Evolutionary conservation across 2,888 invertebrate genomes (phyloP).

Genomic region (Nemapogon koenigi): DNA sequence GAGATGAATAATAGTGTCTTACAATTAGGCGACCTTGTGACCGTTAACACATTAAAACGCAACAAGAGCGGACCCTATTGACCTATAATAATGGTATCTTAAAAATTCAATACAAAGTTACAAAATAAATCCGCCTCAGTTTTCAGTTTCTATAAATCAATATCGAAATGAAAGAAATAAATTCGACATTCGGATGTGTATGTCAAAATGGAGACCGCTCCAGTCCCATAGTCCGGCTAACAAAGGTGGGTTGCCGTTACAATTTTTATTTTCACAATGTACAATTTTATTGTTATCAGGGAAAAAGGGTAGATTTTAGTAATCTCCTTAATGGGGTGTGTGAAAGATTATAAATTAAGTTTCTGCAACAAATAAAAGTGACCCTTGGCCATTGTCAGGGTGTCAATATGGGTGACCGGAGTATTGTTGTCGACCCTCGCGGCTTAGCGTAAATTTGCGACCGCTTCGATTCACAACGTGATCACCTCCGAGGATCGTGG

Average conservation of each 20-base stretch:
- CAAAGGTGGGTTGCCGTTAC: conserved; percentile 32
- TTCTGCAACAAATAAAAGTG: conserved; percentile 65
- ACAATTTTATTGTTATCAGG: conserved; percentile 55
- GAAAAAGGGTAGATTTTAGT: conserved; percentile 62
- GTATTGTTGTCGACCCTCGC: conserved; percentile 51
- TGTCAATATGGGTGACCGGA: conserved; percentile 64
- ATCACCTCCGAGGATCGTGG: conserved; percentile 29
- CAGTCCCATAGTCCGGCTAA: too few species aligned
- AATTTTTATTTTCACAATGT: conserved; percentile 36
- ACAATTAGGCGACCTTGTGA: conserved; percentile 42
- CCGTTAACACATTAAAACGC: conserved; percentile 40
- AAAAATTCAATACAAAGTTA: conserved; percentile 21
- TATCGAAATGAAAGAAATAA: conserved; percentile 35
- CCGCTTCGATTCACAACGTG: conserved; percentile 43
- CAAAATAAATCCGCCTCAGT: conserved; percentile 28
- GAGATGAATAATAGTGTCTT: too few species aligned
- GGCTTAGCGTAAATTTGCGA: conserved; percentile 56
- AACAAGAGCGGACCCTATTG: conserved; percentile 42
- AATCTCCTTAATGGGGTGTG: conserved; percentile 65
- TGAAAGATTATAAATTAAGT: conserved; percentile 67
- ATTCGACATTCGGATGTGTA: conserved; percentile 47
- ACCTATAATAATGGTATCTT: conserved; percentile 50
- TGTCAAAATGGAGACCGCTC: conserved; percentile 41
- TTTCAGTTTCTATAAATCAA: conserved; percentile 48
- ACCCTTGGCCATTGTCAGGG: conserved; percentile 59